Base-by-base conservation (phyloP, 2,888 invertebrate species). In the Epinotia ramella region DNA sequence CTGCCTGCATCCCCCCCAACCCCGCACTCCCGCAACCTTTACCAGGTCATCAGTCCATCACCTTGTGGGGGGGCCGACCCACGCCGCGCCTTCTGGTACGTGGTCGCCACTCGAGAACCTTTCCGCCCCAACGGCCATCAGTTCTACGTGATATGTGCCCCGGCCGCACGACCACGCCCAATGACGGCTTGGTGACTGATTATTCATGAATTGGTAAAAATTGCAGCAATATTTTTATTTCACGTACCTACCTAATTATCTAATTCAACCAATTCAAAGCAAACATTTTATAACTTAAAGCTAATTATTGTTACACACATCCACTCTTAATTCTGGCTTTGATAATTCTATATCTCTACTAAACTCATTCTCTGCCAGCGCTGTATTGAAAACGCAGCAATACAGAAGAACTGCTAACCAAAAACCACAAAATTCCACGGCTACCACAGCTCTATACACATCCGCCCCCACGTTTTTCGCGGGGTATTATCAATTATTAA, bases 401-500 rank as follows among this genome's bases (percentile, higher is more conserved):
- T n/a, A 53, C n/a, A n/a, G 53, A 12, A 40, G n/a, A 59, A 28
- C 6, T 7, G n/a, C 49, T 49, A 46, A 6, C 16, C 3, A 66
- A 28, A 33, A 16, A 5, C n/a, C 46, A 4, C 6, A n/a, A 53
- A 5, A 16, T 6, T 7, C 16, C 18, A 67, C 60, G 84, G 88
- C 88, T 80, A 70, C 77, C 88, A 66, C 89, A 88, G 13, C 92
- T 93, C 91, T 78, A 77, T 78, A 80, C 2, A 73, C 24, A 75
- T 83, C 78, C 77, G 53, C 74, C 66, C 81, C 86, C 86, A 90
- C 89, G 93, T 93, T 94, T 93, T 94, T 93, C 92, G 92, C 91
- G 91, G 91, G 91, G 93, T 90, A 94, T 94, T 94, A 94, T 94
- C 94, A 94, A 94, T 94, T 94, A 94, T 94, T 94, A 93, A 94